phyloP scores from a whole-genome alignment of 2,113 vertebrate species.

The Melanostigma gelatinosum region DNA sequence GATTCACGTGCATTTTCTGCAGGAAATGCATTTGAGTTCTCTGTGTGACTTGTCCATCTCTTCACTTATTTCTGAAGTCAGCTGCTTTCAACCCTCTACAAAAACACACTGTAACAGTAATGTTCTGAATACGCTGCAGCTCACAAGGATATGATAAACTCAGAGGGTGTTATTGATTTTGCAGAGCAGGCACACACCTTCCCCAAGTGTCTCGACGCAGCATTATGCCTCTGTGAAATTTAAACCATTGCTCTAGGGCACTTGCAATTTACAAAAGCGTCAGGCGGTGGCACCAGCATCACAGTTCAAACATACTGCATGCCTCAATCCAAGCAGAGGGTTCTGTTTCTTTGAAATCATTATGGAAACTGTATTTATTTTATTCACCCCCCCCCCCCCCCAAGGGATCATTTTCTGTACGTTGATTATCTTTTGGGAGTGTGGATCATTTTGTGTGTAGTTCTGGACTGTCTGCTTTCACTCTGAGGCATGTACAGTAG shows the following conservation, averaged over 20 bases:
- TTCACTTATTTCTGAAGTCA: no score
- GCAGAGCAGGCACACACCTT: background rate
- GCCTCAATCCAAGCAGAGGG: background rate
- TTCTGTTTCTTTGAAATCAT: background rate
- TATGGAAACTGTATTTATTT: background rate
- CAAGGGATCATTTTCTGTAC: background rate
- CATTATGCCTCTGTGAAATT: background rate
- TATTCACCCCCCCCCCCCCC: rapidly evolving
- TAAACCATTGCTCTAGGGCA: no score
- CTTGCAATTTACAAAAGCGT: background rate
- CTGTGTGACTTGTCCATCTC: no score
- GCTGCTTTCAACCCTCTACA: no score
- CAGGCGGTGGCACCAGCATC: slow-evolving; percentile 42
- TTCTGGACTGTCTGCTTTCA: background rate
- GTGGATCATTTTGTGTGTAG: background rate
- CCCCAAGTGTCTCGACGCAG: background rate
- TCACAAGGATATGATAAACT: background rate
- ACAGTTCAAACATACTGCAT: background rate
- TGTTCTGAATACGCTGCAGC: background rate
- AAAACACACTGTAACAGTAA: background rate
- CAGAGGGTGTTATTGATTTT: background rate
- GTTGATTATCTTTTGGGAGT: background rate
- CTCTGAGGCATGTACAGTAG: background rate
- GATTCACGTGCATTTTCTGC: no score
- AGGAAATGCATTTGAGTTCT: no score